phyloP scores from a whole-genome alignment of 2,888 invertebrate genomes.

The Ferrisia virgata region DNA sequence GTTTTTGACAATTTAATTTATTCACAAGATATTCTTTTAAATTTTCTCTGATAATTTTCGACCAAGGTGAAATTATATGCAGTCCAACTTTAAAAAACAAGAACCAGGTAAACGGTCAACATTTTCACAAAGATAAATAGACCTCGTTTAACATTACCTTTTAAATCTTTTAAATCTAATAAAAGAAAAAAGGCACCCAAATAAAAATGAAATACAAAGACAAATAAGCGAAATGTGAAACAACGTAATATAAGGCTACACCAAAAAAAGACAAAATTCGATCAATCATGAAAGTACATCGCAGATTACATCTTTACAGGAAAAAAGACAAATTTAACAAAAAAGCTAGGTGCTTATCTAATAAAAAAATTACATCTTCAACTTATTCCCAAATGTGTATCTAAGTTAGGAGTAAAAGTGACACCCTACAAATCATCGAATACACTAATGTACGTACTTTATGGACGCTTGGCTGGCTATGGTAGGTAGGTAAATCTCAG shows the following conservation, averaged over 20 bases:
- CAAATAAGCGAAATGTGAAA: not conserved
- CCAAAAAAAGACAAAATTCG: not conserved
- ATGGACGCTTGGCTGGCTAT: no score
- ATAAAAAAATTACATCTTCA: not conserved
- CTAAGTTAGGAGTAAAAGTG: no score
- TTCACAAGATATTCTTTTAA: no score
- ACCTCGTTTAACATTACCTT: not conserved
- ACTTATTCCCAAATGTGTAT: not conserved
- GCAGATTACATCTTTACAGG: not conserved
- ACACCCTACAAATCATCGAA: not conserved
- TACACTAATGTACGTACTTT: not conserved
- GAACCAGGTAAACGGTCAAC: no score
- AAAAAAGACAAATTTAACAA: not conserved
- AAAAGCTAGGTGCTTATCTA: not conserved
- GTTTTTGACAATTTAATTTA: no score
- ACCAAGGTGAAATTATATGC: no score
- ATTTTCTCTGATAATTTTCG: no score
- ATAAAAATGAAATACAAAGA: not conserved
- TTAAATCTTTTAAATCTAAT: not conserved
- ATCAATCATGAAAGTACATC: not conserved
- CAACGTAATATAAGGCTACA: not conserved
- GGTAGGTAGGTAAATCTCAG: no score
- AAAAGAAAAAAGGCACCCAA: not conserved
- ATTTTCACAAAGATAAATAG: not conserved
- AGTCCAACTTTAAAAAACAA: no score